These are phyloP conservation scores for Oegoconia quadripuncta DNA, from an alignment of 2,888 invertebrate genomes.

Conservation along the genomic window DNA sequence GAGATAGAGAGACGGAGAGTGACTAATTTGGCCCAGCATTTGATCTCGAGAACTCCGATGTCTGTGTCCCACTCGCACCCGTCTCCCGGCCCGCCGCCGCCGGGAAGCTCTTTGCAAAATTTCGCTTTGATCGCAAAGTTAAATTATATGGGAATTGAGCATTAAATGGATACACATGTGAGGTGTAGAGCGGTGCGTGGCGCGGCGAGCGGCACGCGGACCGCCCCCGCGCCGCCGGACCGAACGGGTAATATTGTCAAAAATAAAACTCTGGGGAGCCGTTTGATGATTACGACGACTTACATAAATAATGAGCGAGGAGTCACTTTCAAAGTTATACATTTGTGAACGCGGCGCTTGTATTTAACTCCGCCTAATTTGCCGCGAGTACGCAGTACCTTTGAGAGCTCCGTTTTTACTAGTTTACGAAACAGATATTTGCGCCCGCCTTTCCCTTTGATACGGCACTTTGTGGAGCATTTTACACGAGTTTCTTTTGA, in stretches of 20 bases:
- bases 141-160: slow-evolving; percentile 80
- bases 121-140: slow-evolving; percentile 79
- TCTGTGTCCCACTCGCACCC: slow-evolving; percentile 69
- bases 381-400: slow-evolving; percentile 75
- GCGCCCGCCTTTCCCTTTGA: slow-evolving; percentile 78
- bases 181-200: slow-evolving; percentile 34
- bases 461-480: slow-evolving; percentile 79
- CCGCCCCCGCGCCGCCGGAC: slow-evolving; percentile 17
- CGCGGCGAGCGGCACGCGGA: slow-evolving; percentile 11
- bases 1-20: slow-evolving; percentile 80
- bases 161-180: slow-evolving; percentile 78
- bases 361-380: slow-evolving; percentile 79
- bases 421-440: slow-evolving; percentile 80
- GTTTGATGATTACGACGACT: slow-evolving; percentile 68
- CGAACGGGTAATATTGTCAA: slow-evolving; percentile 35
- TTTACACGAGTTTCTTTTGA: slow-evolving; percentile 80
- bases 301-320: slow-evolving; percentile 74
- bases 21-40: slow-evolving; percentile 80
- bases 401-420: slow-evolving; percentile 78
- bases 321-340: slow-evolving; percentile 72
- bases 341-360: slow-evolving; percentile 68
- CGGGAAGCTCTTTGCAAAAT: slow-evolving; percentile 78
- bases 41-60: slow-evolving; percentile 74
- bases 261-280: slow-evolving; percentile 52
- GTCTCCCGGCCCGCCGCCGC: slow-evolving; percentile 51